Evolutionary conservation across 2,888 invertebrate genomes (phyloP).

Genomic region (Mesorhabditis sp.): DNA sequence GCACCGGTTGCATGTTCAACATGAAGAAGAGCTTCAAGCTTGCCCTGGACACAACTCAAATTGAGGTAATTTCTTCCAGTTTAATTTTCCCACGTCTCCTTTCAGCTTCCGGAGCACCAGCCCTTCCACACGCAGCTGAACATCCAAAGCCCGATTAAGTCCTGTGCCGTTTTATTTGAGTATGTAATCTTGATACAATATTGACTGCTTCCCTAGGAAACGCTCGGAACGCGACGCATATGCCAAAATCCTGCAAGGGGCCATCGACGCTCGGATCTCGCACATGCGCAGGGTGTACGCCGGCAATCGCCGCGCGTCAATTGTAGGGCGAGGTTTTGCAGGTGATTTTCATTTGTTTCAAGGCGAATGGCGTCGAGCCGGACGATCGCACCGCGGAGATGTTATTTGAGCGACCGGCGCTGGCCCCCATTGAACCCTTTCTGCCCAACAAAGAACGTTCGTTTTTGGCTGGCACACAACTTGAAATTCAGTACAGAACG

Average conservation of each 20-base stretch:
- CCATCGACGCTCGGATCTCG: neutral
- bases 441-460: too few relatives aligned
- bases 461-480: too few relatives aligned
- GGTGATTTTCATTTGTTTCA: too few relatives aligned
- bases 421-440: too few relatives aligned
- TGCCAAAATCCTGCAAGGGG: neutral
- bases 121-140: conserved; percentile 20
- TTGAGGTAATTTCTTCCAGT: conserved; percentile 16
- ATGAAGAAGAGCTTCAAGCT: conserved; percentile 39
- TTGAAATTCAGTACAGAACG: too few relatives aligned
- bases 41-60: conserved; percentile 34
- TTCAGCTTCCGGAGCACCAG: conserved; percentile 20
- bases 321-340: too few relatives aligned
- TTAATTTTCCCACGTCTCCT: neutral
- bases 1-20: conserved; percentile 31
- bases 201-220: neutral
- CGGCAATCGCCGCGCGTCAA: too few relatives aligned
- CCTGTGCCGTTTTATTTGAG: conserved; percentile 21
- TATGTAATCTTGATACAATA: conserved; percentile 5
- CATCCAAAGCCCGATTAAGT: conserved; percentile 23
- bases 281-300: too few relatives aligned
- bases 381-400: too few relatives aligned
- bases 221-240: neutral
- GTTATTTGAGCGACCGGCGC: too few relatives aligned
- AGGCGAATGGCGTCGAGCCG: too few relatives aligned